Evolutionary conservation across 2,113 vertebrate genomes (phyloP).

Genomic region (Chlamydotis undulata): DNA sequence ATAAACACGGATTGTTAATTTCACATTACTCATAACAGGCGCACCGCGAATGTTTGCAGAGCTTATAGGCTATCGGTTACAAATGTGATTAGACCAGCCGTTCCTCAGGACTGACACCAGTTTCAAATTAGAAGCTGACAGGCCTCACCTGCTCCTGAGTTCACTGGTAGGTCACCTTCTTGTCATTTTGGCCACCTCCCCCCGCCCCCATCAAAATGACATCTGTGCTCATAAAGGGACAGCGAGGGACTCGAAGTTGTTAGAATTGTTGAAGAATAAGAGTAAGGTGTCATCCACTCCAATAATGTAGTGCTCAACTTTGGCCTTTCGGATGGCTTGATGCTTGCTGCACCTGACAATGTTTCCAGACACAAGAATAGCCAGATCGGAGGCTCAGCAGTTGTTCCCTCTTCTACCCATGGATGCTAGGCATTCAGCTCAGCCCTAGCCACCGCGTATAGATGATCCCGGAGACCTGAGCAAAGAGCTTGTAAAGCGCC

Average conservation of each 20-base stretch:
- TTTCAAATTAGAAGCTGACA: slow-evolving; percentile 86
- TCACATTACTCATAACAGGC: slow-evolving; percentile 50
- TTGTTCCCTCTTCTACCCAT: not conserved
- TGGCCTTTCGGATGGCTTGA: slow-evolving; percentile 58
- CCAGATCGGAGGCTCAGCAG: slow-evolving; percentile 9
- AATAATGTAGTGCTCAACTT: slow-evolving; percentile 65
- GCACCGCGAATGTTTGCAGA: slow-evolving; percentile 57
- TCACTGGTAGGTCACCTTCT: slow-evolving; percentile 84
- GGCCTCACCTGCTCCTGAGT: slow-evolving; percentile 82
- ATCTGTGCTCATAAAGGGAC: slow-evolving; percentile 75
- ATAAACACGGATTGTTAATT: slow-evolving; percentile 68
- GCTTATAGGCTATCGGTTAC: slow-evolving; percentile 75
- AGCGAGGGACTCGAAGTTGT: slow-evolving; percentile 44
- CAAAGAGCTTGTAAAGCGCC: not conserved
- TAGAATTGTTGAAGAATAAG: slow-evolving; percentile 71
- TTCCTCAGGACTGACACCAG: slow-evolving; percentile 78
- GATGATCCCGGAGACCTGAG: not conserved
- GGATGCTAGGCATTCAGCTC: not conserved
- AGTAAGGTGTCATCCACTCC: slow-evolving; percentile 62
- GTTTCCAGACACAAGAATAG: slow-evolving; percentile 52
- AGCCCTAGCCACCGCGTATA: not conserved
- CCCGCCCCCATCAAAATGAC: slow-evolving; percentile 65
- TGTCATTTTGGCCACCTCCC: slow-evolving; percentile 61
- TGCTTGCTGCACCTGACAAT: slow-evolving; percentile 14
- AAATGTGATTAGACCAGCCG: slow-evolving; percentile 77